Evolutionary conservation across 2,888 invertebrate species (phyloP).

Genomic region (Stomorhina lunata): DNA sequence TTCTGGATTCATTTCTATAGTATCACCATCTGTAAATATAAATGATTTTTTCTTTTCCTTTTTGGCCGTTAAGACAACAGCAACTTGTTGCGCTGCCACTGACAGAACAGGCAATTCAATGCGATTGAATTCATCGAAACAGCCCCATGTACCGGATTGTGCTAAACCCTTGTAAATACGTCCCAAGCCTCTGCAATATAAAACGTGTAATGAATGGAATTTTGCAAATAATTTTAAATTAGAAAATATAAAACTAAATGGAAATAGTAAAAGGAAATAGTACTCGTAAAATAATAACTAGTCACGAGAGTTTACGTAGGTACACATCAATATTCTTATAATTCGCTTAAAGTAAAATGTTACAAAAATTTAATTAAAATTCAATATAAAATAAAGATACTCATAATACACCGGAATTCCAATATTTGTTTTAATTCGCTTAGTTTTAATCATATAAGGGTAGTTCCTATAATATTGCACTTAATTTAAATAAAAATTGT

Average conservation of each 20-base stretch:
- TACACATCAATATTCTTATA: background rate
- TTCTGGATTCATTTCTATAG: conserved; percentile 95
- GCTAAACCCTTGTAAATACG: conserved; percentile 97
- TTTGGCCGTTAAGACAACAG: conserved; percentile 94
- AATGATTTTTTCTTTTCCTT: conserved; percentile 96
- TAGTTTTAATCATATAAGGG: too few relatives aligned
- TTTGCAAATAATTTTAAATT: conserved; percentile 23
- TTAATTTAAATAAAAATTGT: too few relatives aligned
- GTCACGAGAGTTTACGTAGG: background rate
- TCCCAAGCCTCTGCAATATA: conserved; percentile 87
- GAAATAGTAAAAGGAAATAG: background rate
- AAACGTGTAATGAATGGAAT: conserved; percentile 55
- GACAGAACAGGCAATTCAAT: conserved; percentile 96
- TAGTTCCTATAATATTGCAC: too few relatives aligned
- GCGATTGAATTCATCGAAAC: conserved; percentile 98
- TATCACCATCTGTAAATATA: conserved; percentile 96
- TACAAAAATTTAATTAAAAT: conserved; percentile 35
- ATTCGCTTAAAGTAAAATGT: conserved; percentile 23
- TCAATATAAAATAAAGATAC: conserved; percentile 23
- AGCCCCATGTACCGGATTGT: conserved; percentile 98
- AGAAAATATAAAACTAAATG: background rate
- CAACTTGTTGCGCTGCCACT: conserved; percentile 98
- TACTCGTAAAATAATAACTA: background rate
- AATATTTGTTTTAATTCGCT: too few relatives aligned
- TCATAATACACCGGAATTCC: too few relatives aligned